Evolutionary conservation across 30 jellyfish, hydroid and myxozoan genomes (phyloP).

Genomic region (Turritopsis rubra): DNA sequence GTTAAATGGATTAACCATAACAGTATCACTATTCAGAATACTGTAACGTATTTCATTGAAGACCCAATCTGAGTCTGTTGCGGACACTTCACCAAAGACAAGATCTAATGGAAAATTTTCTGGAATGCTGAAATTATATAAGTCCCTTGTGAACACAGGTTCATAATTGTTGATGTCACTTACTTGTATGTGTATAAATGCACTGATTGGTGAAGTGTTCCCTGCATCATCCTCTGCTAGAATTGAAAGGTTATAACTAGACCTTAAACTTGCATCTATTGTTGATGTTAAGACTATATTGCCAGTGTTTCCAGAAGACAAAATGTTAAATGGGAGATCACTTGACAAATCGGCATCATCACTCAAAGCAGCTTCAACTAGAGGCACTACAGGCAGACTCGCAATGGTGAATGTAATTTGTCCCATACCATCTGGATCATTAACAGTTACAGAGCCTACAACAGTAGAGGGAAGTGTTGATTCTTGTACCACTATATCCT

Average conservation of each 20-base stretch:
- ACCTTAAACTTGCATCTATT: neutral
- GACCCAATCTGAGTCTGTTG: neutral
- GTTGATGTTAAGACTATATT: neutral
- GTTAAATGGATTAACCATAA: neutral
- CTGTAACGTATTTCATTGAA: neutral
- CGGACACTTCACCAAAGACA: neutral
- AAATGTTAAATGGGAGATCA: neutral
- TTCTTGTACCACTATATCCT: neutral
- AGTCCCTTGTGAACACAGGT: neutral
- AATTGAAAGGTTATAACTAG: neutral
- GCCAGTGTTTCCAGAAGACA: conserved; percentile 1
- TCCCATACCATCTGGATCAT: conserved; percentile 5
- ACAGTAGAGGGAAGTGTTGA: neutral
- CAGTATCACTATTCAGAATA: neutral
- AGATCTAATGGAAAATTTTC: conserved; percentile 4
- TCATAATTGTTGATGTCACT: neutral
- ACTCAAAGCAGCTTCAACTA: neutral
- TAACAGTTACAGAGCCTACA: neutral
- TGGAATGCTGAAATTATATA: neutral
- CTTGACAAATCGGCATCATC: neutral
- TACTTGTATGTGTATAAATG: neutral
- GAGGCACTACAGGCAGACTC: neutral
- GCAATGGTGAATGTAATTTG: neutral
- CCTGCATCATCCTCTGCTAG: neutral
- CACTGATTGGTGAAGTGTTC: neutral